phyloP scores from a whole-genome alignment of 2,797 vertebrate species.

The Halcyon chelicuti region DNA sequence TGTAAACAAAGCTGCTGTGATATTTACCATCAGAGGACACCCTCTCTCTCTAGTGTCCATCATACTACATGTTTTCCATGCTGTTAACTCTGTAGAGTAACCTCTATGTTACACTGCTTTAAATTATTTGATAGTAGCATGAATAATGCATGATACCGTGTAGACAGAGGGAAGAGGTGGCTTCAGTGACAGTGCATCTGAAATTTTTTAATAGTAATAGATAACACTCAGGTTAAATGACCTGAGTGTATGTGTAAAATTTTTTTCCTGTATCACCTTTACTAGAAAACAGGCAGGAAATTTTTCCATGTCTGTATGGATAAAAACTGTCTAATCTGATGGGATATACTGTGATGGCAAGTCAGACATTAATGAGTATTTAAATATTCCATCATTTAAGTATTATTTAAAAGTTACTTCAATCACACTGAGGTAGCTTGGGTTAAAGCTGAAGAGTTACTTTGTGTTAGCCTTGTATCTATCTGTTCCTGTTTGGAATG shows the following conservation, averaged over 20 bases:
- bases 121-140: neutral
- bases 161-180: neutral
- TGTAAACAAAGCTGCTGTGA: neutral
- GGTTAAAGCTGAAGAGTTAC: neutral
- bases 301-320: neutral
- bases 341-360: neutral
- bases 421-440: neutral
- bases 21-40: neutral
- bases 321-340: neutral
- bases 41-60: neutral
- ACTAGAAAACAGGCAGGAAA: neutral
- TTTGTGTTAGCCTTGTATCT: neutral
- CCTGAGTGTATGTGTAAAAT: neutral
- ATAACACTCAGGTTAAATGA: neutral
- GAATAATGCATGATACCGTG: neutral
- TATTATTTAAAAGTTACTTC: neutral
- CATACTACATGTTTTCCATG: neutral
- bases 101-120: neutral
- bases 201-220: neutral
- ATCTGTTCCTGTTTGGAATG: neutral
- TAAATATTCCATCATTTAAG: neutral
- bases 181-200: neutral
- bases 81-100: neutral
- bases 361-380: neutral
- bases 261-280: neutral